These are phyloP conservation scores for Panthera leo DNA, from an alignment of 2,113 vertebrate species.

Conservation along the genomic window DNA sequence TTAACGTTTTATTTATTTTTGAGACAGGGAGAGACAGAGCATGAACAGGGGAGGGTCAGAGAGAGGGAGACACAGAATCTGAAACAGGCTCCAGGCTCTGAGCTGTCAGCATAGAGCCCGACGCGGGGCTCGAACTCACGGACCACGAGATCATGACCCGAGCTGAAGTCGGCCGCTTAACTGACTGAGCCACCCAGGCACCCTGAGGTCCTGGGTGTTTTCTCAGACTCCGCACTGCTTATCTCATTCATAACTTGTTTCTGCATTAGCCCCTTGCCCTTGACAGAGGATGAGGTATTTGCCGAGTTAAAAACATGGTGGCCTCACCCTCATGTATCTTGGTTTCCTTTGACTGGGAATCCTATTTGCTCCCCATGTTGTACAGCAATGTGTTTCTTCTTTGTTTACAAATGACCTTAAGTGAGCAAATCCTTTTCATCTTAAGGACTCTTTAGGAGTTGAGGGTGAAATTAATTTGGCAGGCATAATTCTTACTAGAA, in stretches of 20 bases:
- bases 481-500: background rate
- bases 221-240: background rate
- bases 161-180: too few relatives aligned
- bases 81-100: too few relatives aligned
- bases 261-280: too few relatives aligned
- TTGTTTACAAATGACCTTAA: background rate
- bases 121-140: accelerated
- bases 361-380: background rate
- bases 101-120: too few relatives aligned
- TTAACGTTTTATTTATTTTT: too few relatives aligned
- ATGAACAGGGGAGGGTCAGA: too few relatives aligned
- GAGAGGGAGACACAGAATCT: too few relatives aligned
- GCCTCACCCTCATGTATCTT: background rate
- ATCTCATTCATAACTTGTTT: background rate
- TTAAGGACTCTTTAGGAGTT: background rate
- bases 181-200: too few relatives aligned
- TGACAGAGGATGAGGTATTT: background rate
- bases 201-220: background rate
- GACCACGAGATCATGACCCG: too few relatives aligned
- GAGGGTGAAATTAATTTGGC: background rate
- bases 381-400: background rate
- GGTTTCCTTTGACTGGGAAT: background rate
- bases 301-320: background rate
- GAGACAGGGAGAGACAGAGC: too few relatives aligned
- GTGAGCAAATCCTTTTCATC: slow-evolving; percentile 24